Evolutionary conservation across 2,797 vertebrate species (phyloP).

Genomic region (Tympanoctomys barrerae): DNA sequence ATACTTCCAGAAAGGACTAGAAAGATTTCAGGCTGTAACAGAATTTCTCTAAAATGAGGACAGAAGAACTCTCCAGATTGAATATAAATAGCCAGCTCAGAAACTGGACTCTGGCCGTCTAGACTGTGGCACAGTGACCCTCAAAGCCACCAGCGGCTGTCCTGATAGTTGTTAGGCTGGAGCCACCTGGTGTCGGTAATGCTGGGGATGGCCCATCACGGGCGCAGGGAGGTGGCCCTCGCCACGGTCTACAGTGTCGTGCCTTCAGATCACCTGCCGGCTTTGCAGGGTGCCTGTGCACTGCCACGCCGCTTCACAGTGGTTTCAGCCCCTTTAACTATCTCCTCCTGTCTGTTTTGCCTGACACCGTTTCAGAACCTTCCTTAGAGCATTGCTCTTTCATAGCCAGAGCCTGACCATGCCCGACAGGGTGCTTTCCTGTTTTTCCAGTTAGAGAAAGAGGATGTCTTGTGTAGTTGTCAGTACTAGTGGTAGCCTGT

Average conservation of each 20-base stretch:
- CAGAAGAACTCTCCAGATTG: not conserved
- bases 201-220: not conserved
- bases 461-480: conserved; percentile 29
- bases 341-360: not conserved
- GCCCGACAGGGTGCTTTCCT: conserved; percentile 38
- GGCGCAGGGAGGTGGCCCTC: not conserved
- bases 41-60: not conserved
- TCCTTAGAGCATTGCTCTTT: conserved; percentile 17
- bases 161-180: not conserved
- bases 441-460: conserved; percentile 33
- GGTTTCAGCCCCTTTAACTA: not conserved
- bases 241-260: not conserved
- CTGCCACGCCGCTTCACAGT: not conserved
- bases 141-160: not conserved
- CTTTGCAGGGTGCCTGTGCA: not conserved
- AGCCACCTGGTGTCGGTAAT: not conserved
- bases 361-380: not conserved
- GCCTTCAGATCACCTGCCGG: not conserved
- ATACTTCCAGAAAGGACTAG: not conserved
- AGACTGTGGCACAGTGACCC: not conserved
- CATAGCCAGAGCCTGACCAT: not conserved
- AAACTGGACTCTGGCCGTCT: not conserved
- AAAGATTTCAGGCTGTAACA: not conserved
- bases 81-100: not conserved
- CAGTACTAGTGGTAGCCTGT: not conserved